phyloP scores from a whole-genome alignment of 2,113 vertebrate genomes.

The Sphyrna mokarran region DNA sequence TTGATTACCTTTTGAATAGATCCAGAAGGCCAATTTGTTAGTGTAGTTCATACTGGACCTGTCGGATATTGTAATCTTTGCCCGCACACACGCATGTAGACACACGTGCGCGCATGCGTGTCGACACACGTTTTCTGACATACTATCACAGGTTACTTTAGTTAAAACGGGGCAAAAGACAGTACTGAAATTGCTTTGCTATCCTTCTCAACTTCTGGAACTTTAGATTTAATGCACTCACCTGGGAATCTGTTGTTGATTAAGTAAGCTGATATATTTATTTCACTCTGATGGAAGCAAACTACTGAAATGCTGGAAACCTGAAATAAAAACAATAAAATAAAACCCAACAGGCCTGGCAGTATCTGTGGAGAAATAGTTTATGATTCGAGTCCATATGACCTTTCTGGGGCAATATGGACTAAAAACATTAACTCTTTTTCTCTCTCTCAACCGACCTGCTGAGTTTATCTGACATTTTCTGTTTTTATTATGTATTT shows the following conservation, averaged over 20 bases:
- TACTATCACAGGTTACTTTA: background rate
- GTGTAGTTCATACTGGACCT: background rate
- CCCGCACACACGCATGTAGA: background rate
- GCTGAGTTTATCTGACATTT: no score
- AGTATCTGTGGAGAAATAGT: no score
- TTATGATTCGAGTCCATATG: no score
- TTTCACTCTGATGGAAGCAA: no score
- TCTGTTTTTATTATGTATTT: background rate
- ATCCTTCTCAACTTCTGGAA: background rate
- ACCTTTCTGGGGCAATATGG: no score
- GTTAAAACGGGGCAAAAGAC: background rate
- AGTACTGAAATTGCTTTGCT: background rate
- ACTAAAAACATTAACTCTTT: no score
- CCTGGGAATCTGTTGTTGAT: background rate
- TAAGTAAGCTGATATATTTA: background rate
- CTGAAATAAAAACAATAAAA: no score
- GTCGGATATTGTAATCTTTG: background rate
- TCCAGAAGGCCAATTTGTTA: background rate
- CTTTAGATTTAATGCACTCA: background rate
- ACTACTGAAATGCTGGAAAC: no score
- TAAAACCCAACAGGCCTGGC: no score
- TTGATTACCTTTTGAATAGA: background rate
- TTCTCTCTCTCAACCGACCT: no score
- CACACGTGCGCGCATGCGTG: no score
- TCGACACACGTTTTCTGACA: no score